A percentile compares a stretch with the other conserved stretches of the same genome.
Evolutionary conservation across 2,888 invertebrate genomes (phyloP).

Genomic region (Cephus nigrinus): DNA sequence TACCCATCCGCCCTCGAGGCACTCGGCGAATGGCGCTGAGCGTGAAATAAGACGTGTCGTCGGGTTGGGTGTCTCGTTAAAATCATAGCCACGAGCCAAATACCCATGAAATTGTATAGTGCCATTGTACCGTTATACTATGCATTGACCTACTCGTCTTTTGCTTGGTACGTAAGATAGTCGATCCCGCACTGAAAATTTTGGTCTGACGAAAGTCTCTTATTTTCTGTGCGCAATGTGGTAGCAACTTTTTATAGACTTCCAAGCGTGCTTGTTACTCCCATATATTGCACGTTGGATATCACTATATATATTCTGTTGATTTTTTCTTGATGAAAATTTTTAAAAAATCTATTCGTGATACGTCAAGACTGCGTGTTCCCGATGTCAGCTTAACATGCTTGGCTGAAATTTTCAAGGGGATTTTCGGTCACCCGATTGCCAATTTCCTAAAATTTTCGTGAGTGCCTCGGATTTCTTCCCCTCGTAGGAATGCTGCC

Average conservation of each 20-base stretch:
- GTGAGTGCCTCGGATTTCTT: too few relatives aligned
- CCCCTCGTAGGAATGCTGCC: too few relatives aligned
- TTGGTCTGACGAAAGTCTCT: too few relatives aligned
- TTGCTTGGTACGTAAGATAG: not conserved
- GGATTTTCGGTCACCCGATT: too few relatives aligned
- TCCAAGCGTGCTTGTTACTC: not conserved
- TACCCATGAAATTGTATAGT: constrained; percentile 27
- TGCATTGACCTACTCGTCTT: not conserved
- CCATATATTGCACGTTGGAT: not conserved
- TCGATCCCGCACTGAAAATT: not conserved
- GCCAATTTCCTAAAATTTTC: too few relatives aligned
- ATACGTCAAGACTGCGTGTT: too few relatives aligned
- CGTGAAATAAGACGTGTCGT: not conserved
- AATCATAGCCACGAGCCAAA: constrained; percentile 23
- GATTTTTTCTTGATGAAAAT: not conserved
- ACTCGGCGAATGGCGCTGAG: not conserved
- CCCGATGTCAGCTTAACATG: too few relatives aligned
- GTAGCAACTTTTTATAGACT: too few relatives aligned
- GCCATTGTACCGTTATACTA: not conserved
- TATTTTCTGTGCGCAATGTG: too few relatives aligned
- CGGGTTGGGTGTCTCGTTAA: constrained; percentile 20
- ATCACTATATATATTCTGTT: constrained; percentile 11
- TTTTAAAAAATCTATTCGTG: not conserved
- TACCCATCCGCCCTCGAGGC: not conserved
- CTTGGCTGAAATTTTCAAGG: too few relatives aligned